Percentiles rank a stretch among this genome's conserved stretches.
Conservation (phyloP, 1,140 invertebrate species). For the Cephus cinctus region DNA sequence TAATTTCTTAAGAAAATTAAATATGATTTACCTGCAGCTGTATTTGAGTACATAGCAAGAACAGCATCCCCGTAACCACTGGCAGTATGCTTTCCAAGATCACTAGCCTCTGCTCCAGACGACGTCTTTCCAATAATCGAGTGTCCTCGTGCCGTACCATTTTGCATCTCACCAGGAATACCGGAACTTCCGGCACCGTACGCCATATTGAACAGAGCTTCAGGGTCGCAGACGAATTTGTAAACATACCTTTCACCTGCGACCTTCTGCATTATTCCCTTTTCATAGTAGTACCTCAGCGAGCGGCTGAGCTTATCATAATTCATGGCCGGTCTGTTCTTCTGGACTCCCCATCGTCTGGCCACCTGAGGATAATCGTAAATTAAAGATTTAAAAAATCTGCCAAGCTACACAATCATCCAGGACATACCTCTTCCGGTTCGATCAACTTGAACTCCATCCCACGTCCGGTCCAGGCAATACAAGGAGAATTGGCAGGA, state of each 20-base stretch:
- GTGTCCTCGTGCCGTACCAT: conserved; percentile 21
- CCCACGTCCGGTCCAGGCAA: conserved; percentile 93
- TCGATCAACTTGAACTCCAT: conserved; percentile 94
- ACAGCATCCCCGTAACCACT: conserved; percentile 37
- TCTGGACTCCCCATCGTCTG: conserved; percentile 79
- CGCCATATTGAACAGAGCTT: conserved; percentile 88
- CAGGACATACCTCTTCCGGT: conserved; percentile 78
- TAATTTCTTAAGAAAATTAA: neutral
- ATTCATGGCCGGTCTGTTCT: conserved; percentile 94
- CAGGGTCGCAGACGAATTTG: conserved; percentile 93
- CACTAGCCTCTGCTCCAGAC: conserved; percentile 19
- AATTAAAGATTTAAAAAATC: neutral
- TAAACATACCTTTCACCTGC: conserved; percentile 95
- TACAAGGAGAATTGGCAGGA: conserved; percentile 80
- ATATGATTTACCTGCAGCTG: conserved; percentile 25
- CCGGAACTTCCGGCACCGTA: conserved; percentile 48
- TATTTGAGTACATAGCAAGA: conserved; percentile 42
- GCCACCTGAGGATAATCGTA: conserved; percentile 78
- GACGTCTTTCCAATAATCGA: conserved; percentile 26
- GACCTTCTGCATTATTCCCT: conserved; percentile 98
- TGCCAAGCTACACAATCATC: conserved; percentile 4
- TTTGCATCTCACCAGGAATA: conserved; percentile 22
- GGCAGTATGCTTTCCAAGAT: conserved; percentile 26
- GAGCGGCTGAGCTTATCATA: conserved; percentile 94
- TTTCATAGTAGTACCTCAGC: conserved; percentile 94